Conservation (phyloP, 1,140 invertebrate species). For the Cheumatopsyche charites region DNA sequence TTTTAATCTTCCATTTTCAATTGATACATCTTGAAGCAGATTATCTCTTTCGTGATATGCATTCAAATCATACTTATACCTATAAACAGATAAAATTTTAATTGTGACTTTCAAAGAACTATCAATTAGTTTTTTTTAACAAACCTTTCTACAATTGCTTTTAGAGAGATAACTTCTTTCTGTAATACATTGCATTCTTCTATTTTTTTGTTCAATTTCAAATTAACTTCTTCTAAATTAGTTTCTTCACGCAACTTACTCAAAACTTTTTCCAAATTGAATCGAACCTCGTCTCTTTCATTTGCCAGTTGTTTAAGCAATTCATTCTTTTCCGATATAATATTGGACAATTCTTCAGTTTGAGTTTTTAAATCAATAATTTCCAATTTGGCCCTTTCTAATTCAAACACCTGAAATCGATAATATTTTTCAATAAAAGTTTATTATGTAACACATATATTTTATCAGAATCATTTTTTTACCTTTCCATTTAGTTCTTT, state of each 20-base stretch:
- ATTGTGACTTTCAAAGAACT: not conserved
- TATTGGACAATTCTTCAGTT: conserved; percentile 50
- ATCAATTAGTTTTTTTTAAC: not conserved
- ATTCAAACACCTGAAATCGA: conserved; percentile 55
- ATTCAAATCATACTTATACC: conserved; percentile 34
- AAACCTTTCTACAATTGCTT: conserved; percentile 53
- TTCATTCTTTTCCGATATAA: conserved; percentile 59
- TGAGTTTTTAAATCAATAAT: conserved; percentile 55
- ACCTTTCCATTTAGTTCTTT: conserved; percentile 61
- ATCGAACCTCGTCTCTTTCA: conserved; percentile 58
- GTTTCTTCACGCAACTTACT: conserved; percentile 44
- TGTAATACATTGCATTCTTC: conserved; percentile 55
- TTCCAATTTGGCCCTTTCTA: conserved; percentile 59
- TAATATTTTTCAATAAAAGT: not conserved
- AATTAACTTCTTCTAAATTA: conserved; percentile 41
- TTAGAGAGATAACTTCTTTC: conserved; percentile 53
- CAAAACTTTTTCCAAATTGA: conserved; percentile 54
- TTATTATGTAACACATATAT: not conserved
- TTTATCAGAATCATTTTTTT: not conserved
- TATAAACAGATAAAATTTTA: conserved; percentile 17
- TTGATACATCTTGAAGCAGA: conserved; percentile 50
- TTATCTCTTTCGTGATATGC: conserved; percentile 41
- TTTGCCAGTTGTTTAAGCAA: conserved; percentile 61
- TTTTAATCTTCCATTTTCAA: conserved; percentile 54
- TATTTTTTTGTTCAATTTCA: conserved; percentile 48